A percentile compares a stretch with the other conserved stretches of the same genome.
These are phyloP conservation scores for Trachymyrmex cornetzi DNA, from an alignment of 1,140 invertebrate genomes.

Conservation along the genomic window DNA sequence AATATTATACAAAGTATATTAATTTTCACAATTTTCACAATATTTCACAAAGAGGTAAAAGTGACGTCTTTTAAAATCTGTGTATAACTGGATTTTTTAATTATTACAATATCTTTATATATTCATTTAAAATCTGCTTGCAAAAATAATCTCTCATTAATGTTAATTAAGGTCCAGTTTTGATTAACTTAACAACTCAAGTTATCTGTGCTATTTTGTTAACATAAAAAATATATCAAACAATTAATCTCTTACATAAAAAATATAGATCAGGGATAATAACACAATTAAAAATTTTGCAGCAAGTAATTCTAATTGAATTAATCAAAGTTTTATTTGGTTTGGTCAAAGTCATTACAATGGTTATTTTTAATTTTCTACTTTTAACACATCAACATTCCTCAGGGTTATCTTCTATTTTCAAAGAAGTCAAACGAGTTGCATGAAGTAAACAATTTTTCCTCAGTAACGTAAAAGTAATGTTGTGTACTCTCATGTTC, in stretches of 20 bases:
- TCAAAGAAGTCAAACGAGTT: background rate
- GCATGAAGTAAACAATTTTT: background rate
- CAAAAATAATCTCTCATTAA: background rate
- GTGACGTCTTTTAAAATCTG: background rate
- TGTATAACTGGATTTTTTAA: background rate
- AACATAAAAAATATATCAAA: background rate
- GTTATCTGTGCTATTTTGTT: background rate
- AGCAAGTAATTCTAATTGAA: background rate
- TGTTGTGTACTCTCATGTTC: background rate
- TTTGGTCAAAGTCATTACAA: background rate
- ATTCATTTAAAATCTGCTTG: background rate
- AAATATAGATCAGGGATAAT: background rate
- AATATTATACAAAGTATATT: slow-evolving; percentile 22
- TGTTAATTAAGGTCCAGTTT: background rate
- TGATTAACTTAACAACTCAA: background rate
- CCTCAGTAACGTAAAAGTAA: background rate
- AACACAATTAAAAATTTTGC: background rate
- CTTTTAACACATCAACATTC: background rate
- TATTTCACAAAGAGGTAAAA: background rate
- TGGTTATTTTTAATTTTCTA: background rate
- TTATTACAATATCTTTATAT: background rate
- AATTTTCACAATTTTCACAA: too few relatives aligned
- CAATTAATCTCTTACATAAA: background rate
- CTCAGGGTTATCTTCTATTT: background rate
- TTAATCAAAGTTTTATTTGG: background rate